Conservation (phyloP, 1,140 invertebrate species). For the Caligus rogercresseyi region DNA sequence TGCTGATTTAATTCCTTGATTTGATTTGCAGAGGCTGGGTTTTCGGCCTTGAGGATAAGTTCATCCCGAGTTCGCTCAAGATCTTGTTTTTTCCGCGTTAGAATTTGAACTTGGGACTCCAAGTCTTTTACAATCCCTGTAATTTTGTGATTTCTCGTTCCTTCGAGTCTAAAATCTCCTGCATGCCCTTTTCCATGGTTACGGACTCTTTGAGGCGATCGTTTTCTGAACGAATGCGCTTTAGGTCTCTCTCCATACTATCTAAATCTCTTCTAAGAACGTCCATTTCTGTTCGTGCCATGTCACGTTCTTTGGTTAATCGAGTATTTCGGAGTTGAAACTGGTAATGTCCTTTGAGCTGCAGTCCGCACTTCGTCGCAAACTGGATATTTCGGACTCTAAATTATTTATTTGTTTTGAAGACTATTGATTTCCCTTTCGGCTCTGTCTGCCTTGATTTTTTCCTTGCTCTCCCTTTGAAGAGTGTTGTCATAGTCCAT, state of each 20-base stretch:
- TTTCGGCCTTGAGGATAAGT: conserved; percentile 24
- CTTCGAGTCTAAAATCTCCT: conserved; percentile 14
- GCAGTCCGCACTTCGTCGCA: neutral
- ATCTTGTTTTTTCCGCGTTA: conserved; percentile 22
- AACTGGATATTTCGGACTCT: conserved; percentile 2
- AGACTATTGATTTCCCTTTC: conserved; percentile 11
- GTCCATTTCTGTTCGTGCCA: conserved; percentile 14
- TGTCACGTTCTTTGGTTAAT: conserved; percentile 17
- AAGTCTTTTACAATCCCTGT: conserved; percentile 11
- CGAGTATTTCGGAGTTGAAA: conserved; percentile 12
- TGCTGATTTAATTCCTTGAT: conserved; percentile 20
- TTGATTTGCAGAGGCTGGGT: conserved; percentile 22
- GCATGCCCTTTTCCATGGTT: conserved; percentile 14
- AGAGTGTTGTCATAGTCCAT: conserved; percentile 27
- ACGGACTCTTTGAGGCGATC: neutral
- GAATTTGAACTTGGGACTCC: conserved; percentile 10
- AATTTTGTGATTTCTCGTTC: conserved; percentile 17
- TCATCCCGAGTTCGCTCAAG: conserved; percentile 22
- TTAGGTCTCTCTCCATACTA: conserved; percentile 12
- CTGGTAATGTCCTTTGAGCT: neutral
- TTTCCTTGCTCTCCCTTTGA: conserved; percentile 14
- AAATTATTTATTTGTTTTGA: conserved; percentile 9
- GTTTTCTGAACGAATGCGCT: neutral
- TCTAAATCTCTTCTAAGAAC: conserved; percentile 10
- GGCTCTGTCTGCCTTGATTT: conserved; percentile 15